phyloP scores from a whole-genome alignment of 2,797 vertebrate genomes.

The Ctenochaetus hawaiiensis region DNA sequence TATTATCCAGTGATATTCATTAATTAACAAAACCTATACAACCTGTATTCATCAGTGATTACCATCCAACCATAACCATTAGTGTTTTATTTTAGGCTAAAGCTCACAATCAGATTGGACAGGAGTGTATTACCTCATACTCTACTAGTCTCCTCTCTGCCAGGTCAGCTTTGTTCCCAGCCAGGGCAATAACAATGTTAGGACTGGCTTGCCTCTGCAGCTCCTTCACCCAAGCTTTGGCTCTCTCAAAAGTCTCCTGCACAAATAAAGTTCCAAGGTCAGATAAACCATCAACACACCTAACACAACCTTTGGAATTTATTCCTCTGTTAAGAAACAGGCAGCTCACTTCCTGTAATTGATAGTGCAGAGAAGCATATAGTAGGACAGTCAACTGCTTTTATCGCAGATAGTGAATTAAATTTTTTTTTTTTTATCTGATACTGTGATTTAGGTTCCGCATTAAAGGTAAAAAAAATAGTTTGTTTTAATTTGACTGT shows the following conservation, averaged over 20 bases:
- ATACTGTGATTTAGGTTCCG: not conserved
- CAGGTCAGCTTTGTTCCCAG: constrained; percentile 95
- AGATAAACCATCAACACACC: not conserved
- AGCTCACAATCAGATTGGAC: not conserved
- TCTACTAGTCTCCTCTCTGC: constrained; percentile 93
- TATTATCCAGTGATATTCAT: not conserved
- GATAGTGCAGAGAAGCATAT: not conserved
- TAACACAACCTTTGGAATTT: not conserved
- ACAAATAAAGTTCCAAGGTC: constrained; percentile 29
- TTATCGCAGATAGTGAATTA: not conserved
- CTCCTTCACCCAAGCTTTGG: constrained; percentile 97
- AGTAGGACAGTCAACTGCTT: not conserved
- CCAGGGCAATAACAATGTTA: constrained; percentile 94
- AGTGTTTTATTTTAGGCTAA: not conserved
- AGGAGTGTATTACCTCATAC: constrained; percentile 85
- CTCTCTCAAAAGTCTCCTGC: constrained; percentile 93
- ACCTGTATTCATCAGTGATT: not conserved
- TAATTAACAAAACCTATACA: not conserved
- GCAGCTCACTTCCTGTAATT: not conserved
- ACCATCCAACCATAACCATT: not conserved
- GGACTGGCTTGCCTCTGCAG: constrained; percentile 95
- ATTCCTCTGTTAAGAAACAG: not conserved
- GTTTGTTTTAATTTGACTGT: not conserved
- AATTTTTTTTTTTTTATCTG: not conserved
- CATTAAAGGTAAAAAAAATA: not conserved